Conservation (phyloP, 1,140 invertebrate genomes). For the Muscidifurax raptorellus region DNA sequence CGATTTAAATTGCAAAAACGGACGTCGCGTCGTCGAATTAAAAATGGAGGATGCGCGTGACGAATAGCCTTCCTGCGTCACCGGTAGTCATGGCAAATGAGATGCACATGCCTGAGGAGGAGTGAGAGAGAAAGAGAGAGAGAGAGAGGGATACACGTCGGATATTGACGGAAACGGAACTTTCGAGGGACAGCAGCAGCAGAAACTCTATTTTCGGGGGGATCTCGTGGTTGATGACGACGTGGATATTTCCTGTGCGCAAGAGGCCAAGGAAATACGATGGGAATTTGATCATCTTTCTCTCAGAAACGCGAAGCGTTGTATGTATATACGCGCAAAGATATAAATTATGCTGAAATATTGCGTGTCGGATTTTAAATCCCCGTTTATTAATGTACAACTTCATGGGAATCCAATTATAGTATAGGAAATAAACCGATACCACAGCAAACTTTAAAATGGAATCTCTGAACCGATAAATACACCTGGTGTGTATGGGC, state of each 20-base stretch:
- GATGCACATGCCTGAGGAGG: neutral
- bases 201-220: neutral
- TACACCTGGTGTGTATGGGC: neutral
- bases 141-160: neutral
- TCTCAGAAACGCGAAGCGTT: neutral
- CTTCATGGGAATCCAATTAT: neutral
- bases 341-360: neutral
- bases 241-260: neutral
- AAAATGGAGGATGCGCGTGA: constrained; percentile 9
- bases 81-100: neutral
- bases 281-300: neutral
- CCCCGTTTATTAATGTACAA: neutral
- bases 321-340: too few relatives aligned
- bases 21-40: neutral
- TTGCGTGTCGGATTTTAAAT: neutral
- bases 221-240: neutral
- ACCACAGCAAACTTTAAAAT: neutral
- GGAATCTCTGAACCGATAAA: neutral
- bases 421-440: neutral
- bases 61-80: constrained; percentile 1
- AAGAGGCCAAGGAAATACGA: neutral
- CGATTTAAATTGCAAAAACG: constrained; percentile 26
- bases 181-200: neutral
- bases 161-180: neutral
- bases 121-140: neutral